Evolutionary conservation across 2,888 invertebrate genomes (phyloP).

Genomic region (Cosmia pyralina): DNA sequence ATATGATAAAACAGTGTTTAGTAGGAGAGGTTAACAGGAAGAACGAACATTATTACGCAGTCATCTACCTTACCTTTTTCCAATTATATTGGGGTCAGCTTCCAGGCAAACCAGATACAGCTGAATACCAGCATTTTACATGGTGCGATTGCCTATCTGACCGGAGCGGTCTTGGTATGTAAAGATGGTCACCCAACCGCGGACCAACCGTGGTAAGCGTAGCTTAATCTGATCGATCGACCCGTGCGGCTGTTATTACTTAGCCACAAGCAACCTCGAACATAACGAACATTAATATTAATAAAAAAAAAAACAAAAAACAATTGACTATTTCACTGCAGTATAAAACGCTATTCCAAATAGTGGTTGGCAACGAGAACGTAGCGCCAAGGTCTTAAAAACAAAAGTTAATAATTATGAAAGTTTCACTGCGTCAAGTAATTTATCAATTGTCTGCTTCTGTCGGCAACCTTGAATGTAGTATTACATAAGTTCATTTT

Average conservation of each 20-base stretch:
- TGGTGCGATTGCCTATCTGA: too few species aligned
- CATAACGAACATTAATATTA: too few species aligned
- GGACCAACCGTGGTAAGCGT: too few species aligned
- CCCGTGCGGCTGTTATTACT: too few species aligned
- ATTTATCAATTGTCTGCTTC: constrained; percentile 64
- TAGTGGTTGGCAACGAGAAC: constrained; percentile 13
- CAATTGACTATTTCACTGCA: neutral
- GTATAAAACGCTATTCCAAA: constrained; percentile 13
- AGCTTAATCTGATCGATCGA: too few species aligned
- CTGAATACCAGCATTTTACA: too few species aligned
- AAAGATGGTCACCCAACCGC: too few species aligned
- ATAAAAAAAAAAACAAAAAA: neutral
- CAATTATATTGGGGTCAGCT: too few species aligned
- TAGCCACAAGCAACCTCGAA: too few species aligned
- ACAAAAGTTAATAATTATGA: constrained; percentile 57
- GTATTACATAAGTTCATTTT: constrained; percentile 16
- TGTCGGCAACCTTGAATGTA: constrained; percentile 26
- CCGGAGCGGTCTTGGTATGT: too few species aligned
- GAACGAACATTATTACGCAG: neutral
- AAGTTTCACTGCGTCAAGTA: constrained; percentile 64
- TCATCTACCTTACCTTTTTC: too few species aligned
- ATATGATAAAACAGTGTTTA: neutral
- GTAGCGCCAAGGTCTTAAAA: constrained; percentile 40
- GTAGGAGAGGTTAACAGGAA: neutral
- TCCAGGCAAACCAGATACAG: too few species aligned